phyloP scores from a whole-genome alignment of 2,888 invertebrate species.

The Sialis fuliginosa region DNA sequence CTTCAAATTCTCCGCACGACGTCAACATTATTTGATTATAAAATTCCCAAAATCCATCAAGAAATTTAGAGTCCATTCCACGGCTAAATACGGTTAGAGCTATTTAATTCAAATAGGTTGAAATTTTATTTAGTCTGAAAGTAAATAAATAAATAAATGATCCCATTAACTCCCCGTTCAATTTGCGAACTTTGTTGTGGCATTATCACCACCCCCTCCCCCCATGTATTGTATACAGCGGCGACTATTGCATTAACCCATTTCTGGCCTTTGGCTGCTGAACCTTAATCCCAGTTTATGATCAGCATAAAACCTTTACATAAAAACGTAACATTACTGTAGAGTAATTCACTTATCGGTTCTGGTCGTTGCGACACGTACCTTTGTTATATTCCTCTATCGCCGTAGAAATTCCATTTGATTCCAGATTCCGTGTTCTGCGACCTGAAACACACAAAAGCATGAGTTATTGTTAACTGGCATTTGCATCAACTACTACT shows the following conservation, averaged over 20 bases:
- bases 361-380: constrained; percentile 14
- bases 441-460: constrained; percentile 21
- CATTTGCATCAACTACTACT: too few relatives aligned
- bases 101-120: too few relatives aligned
- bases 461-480: not conserved
- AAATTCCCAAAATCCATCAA: too few relatives aligned
- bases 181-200: too few relatives aligned
- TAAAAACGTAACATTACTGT: constrained; percentile 18
- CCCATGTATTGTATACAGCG: constrained; percentile 25
- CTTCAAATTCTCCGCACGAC: too few relatives aligned
- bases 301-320: constrained; percentile 24
- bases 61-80: too few relatives aligned
- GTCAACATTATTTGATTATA: too few relatives aligned
- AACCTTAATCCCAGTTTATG: constrained; percentile 25
- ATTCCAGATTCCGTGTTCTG: constrained; percentile 23
- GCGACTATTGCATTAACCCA: constrained; percentile 20
- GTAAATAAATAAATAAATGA: too few relatives aligned
- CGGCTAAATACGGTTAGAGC: too few relatives aligned
- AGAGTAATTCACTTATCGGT: constrained; percentile 9
- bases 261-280: constrained; percentile 22
- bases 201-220: constrained; percentile 7
- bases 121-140: too few relatives aligned
- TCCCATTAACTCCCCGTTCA: too few relatives aligned
- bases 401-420: constrained; percentile 23
- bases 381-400: constrained; percentile 27